Evolutionary conservation across 2,797 vertebrate species (phyloP), one percentile per base, ranked within the genome.

Genomic region (Microchirus variegatus): DNA sequence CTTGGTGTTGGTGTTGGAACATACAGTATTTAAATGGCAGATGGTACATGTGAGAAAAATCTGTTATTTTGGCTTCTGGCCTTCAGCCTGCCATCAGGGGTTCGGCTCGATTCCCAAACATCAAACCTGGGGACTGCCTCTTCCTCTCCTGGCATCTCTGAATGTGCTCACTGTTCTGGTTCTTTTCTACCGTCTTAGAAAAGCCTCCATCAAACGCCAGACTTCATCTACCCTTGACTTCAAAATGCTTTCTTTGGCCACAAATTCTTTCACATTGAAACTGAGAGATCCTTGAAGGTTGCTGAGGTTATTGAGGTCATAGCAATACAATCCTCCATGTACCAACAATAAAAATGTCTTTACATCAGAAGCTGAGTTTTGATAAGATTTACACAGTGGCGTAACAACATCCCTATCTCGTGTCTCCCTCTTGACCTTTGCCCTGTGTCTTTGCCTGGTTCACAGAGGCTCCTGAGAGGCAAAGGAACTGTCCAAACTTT

Each of bases 101-200:
- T 66, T 67, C 51, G 53, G 72, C 63, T 78, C 12, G 9, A 63
- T 56, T 79, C 59, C 78, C 70, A 58, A 61, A 65, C 69, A 61
- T 62, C 52, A 71, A 70, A 70, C 55, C 12, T 26, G 48, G 47
- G 13, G 15, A 66, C 3, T n/a, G 38, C 49, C 12, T 52, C 61
- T 65, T 10, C 31, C 59, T 67, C 64, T 74, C 54, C 37, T 64
- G 68, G 51, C 66, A 55, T 61, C 40, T 56, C 16, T 26, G 10
- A 49, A 7, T 45, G 48, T 62, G 19, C 49, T 60, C 43, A 18
- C 9, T 41, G 45, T 46, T 63, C 36, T 58, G 31, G 10, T 0
- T 66, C 37, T 65, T 65, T 67, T 70, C 55, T 16, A 1, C 56
- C 22, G 47, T 56, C 35, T 73, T 35, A 44, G 45, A 68, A 66